Conservation (phyloP, 2,113 vertebrate genomes). For the Vidua chalybeata region DNA sequence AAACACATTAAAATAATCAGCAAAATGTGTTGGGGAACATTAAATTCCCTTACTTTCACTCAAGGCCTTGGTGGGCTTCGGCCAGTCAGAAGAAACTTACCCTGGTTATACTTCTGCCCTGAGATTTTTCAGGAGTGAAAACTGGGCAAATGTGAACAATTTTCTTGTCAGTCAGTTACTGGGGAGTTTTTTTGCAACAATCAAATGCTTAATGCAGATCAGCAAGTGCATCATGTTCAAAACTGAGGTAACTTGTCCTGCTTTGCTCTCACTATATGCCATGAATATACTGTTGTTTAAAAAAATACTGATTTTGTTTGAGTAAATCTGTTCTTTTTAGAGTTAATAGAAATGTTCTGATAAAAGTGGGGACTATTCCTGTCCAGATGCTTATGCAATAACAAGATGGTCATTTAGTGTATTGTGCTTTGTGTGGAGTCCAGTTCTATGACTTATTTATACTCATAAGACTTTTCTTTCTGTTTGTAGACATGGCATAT, state of each 20-base stretch:
- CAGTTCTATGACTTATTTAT: not conserved
- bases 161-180: not conserved
- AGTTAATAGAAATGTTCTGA: not conserved
- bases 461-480: not conserved
- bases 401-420: not conserved
- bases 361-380: not conserved
- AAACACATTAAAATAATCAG: not conserved
- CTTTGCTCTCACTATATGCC: not conserved
- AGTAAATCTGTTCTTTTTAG: not conserved
- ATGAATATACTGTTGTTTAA: not conserved
- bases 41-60: not conserved
- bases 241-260: not conserved
- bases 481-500: not conserved
- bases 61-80: not conserved
- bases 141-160: not conserved
- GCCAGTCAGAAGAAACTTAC: not conserved
- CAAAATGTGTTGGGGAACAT: not conserved
- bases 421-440: not conserved
- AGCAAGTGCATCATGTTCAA: not conserved
- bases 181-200: not conserved
- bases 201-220: not conserved
- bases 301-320: not conserved
- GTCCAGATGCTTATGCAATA: not conserved
- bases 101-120: not conserved
- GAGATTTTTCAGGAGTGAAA: not conserved